phyloP scores from a whole-genome alignment of 2,888 invertebrate genomes.

The Chymomyza procnemis region DNA sequence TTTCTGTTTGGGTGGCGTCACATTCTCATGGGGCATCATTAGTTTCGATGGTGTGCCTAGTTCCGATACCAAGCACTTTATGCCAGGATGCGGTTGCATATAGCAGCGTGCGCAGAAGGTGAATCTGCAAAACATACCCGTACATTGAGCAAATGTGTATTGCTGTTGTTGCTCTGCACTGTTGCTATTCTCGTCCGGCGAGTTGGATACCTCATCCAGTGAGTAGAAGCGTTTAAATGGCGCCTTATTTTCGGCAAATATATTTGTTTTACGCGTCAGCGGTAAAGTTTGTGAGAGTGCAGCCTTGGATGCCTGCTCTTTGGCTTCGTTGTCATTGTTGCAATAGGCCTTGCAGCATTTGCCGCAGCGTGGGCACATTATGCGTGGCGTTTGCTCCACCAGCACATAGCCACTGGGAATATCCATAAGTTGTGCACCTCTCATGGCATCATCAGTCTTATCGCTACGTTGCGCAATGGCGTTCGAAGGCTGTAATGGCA shows the following conservation, averaged over 20 bases:
- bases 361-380: constrained; percentile 62
- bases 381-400: constrained; percentile 56
- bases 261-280: constrained; percentile 1
- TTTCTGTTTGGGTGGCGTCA: constrained; percentile 56
- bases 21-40: constrained; percentile 44
- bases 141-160: constrained; percentile 56
- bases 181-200: neutral
- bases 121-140: constrained; percentile 58
- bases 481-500: constrained; percentile 63
- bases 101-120: constrained; percentile 66
- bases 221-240: constrained; percentile 47
- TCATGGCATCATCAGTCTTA: neutral
- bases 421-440: constrained; percentile 24
- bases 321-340: constrained; percentile 9
- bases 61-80: constrained; percentile 59
- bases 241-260: constrained; percentile 5
- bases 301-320: neutral
- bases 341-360: constrained; percentile 53
- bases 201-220: constrained; percentile 36
- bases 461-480: constrained; percentile 35
- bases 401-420: constrained; percentile 33
- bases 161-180: neutral
- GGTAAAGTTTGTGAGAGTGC: constrained; percentile 55
- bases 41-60: constrained; percentile 72
- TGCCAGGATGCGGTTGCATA: constrained; percentile 68